Percentiles rank a stretch among this genome's conserved stretches.
phyloP scores from a whole-genome alignment of 1,140 invertebrate species.

The Schlechtendalia chinensis region DNA sequence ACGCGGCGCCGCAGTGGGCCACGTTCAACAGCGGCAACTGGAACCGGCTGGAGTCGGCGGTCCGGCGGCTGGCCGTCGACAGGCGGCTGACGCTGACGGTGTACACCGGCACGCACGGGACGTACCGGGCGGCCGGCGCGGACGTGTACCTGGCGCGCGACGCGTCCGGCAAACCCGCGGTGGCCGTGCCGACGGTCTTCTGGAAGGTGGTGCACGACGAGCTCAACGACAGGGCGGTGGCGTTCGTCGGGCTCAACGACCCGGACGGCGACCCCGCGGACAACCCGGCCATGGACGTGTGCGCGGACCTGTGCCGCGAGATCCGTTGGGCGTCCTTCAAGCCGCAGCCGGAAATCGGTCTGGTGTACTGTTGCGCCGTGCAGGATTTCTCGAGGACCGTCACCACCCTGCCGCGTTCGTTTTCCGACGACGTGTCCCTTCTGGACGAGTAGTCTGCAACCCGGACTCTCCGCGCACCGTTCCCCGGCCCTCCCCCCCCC shows the following conservation, averaged over 20 bases:
- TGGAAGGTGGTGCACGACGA: conserved; percentile 52
- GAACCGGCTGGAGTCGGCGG: conserved; percentile 53
- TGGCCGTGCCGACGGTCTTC: conserved; percentile 52
- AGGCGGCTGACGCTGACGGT: conserved; percentile 22
- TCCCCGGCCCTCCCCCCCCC: too few relatives aligned
- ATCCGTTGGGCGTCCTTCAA: conserved; percentile 52
- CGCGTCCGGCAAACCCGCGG: conserved; percentile 41
- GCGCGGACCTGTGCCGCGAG: conserved; percentile 51
- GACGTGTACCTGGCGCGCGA: conserved; percentile 4
- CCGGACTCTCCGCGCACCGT: too few relatives aligned
- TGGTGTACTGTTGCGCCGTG: conserved; percentile 51
- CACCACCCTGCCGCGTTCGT: too few relatives aligned
- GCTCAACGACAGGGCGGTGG: conserved; percentile 46
- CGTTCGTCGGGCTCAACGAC: conserved; percentile 53
- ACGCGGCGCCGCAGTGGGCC: conserved; percentile 63
- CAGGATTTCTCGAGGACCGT: background rate
- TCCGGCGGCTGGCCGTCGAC: conserved; percentile 39
- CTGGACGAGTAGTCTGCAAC: too few relatives aligned
- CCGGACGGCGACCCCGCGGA: conserved; percentile 46
- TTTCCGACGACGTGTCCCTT: too few relatives aligned
- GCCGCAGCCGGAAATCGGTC: conserved; percentile 51
- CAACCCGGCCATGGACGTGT: conserved; percentile 1
- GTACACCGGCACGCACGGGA: conserved; percentile 34
- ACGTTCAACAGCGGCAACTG: conserved; percentile 63
- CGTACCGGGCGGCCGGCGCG: background rate